These are phyloP conservation scores for Peromyscus leucopus DNA, from an alignment of 2,113 vertebrate genomes.

Conservation along the genomic window DNA sequence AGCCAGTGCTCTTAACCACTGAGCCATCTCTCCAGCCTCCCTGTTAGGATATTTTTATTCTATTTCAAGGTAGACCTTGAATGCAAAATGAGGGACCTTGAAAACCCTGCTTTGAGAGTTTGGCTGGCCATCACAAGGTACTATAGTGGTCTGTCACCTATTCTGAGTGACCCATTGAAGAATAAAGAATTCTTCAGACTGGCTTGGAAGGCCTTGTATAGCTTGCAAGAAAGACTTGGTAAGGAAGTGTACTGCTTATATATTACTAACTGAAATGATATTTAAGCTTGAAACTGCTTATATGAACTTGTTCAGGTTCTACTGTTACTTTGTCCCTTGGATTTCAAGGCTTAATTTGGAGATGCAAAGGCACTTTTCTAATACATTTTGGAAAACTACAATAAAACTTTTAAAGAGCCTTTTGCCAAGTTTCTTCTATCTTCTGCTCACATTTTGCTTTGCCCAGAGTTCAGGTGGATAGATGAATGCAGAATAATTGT, in stretches of 20 bases:
- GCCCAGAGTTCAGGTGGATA: neutral
- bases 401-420: neutral
- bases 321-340: neutral
- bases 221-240: neutral
- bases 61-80: neutral
- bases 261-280: neutral
- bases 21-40: no score
- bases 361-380: neutral
- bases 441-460: neutral
- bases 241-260: neutral
- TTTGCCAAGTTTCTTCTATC: neutral
- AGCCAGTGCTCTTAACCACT: no score
- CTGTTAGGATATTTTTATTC: neutral
- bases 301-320: neutral
- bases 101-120: neutral
- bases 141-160: neutral
- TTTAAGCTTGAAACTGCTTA: slow-evolving; percentile 32
- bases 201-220: neutral
- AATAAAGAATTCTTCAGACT: neutral
- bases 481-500: neutral
- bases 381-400: slow-evolving; percentile 30
- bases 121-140: neutral
- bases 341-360: slow-evolving; percentile 32
- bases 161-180: neutral
- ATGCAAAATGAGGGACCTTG: neutral